A percentile compares a stretch with the other conserved stretches of the same genome.
These are phyloP conservation scores for Anguilla japonica DNA, from an alignment of 2,113 vertebrate species.

Conservation along the genomic window DNA sequence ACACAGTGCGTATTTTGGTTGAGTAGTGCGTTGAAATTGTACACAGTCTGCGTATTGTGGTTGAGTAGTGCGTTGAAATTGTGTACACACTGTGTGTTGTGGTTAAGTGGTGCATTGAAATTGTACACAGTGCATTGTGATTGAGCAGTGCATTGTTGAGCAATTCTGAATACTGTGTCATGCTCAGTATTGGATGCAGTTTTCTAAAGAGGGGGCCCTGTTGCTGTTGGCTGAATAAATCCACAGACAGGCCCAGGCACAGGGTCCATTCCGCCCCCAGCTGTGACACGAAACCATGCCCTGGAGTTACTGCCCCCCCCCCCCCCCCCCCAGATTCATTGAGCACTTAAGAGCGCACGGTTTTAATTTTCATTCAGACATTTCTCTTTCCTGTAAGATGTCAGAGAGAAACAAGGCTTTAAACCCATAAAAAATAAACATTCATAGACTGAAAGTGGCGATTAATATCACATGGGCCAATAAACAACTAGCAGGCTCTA, in stretches of 20 bases:
- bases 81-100: no score
- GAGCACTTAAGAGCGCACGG: slow-evolving; percentile 86
- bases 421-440: slow-evolving; percentile 83
- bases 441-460: slow-evolving; percentile 82
- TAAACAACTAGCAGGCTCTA: slow-evolving; percentile 81
- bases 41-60: no score
- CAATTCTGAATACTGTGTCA: neutral
- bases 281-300: slow-evolving; percentile 64
- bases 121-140: neutral
- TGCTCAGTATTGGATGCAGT: neutral
- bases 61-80: no score
- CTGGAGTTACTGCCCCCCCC: slow-evolving; percentile 46
- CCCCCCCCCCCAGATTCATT: slow-evolving; percentile 86
- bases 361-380: slow-evolving; percentile 90
- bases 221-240: neutral
- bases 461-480: slow-evolving; percentile 87
- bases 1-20: neutral
- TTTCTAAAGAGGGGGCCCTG: neutral
- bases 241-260: neutral
- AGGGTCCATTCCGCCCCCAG: slow-evolving; percentile 47
- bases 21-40: no score
- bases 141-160: neutral
- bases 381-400: slow-evolving; percentile 93
- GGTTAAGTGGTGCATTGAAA: neutral
- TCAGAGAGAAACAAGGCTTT: slow-evolving; percentile 87